A percentile compares a stretch with the other conserved stretches of the same genome.
phyloP scores from a whole-genome alignment of 2,113 vertebrate genomes.

The Nettapus auritus region DNA sequence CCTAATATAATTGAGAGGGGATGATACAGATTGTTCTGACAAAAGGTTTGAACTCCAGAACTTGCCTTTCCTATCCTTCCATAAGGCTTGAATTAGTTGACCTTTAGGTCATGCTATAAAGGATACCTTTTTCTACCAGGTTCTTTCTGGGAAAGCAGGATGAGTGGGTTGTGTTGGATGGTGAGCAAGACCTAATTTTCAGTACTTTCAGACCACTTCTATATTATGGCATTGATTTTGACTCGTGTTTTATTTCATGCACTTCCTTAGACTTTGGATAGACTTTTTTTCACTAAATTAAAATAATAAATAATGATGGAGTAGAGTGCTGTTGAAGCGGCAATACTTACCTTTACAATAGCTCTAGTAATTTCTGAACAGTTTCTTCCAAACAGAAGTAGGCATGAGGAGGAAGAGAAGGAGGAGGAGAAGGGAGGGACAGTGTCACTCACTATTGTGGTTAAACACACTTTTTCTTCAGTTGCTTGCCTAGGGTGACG shows the following conservation, averaged over 20 bases:
- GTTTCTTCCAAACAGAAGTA: not conserved
- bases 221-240: not conserved
- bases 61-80: not conserved
- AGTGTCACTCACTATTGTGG: not conserved
- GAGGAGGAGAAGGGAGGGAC: not conserved
- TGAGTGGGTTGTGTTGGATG: not conserved
- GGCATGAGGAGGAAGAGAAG: not conserved
- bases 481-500: not conserved
- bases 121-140: not conserved
- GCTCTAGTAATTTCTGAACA: not conserved
- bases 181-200: not conserved
- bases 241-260: not conserved
- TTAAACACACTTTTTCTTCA: not conserved
- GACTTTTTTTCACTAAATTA: not conserved
- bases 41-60: constrained; percentile 34
- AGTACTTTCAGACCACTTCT: not conserved
- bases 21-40: constrained; percentile 2
- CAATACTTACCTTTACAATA: not conserved
- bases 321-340: not conserved
- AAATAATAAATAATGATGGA: not conserved
- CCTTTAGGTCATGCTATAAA: constrained; percentile 4
- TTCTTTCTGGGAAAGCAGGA: not conserved
- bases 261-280: not conserved
- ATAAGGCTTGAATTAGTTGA: constrained; percentile 22
- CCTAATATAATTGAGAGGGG: not conserved